Conservation (phyloP, 64 coral and sea anemone genomes). For the Catalaphyllia jardinei region DNA sequence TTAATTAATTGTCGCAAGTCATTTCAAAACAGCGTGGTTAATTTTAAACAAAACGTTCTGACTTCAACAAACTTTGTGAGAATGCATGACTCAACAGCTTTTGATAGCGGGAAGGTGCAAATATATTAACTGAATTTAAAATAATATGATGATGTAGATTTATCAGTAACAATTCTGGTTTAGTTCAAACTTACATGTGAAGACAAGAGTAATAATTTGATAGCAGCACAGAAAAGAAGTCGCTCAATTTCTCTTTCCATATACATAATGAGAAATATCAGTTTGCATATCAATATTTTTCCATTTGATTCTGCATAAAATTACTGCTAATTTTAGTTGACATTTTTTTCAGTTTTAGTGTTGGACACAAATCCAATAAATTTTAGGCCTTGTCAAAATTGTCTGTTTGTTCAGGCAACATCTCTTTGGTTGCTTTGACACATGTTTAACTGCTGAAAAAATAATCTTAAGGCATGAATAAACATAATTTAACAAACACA, state of each 20-base stretch:
- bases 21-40: not conserved
- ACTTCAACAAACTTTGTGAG: not conserved
- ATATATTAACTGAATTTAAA: not conserved
- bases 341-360: no score
- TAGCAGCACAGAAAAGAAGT: no score
- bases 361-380: no score
- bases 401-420: not conserved
- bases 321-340: not conserved
- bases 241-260: no score
- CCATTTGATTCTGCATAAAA: not conserved
- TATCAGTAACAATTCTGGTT: not conserved
- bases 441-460: not conserved
- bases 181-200: no score
- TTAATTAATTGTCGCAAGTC: not conserved
- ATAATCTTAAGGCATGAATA: not conserved
- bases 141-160: not conserved
- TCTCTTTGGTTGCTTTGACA: not conserved
- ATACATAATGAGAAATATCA: no score
- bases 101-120: not conserved
- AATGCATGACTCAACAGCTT: not conserved
- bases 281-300: no score
- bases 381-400: no score
- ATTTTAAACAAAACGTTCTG: not conserved
- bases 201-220: no score
- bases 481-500: not conserved